Percentiles rank a stretch among this genome's conserved stretches.
Conservation (phyloP, 1,140 invertebrate species). For the Octopus bimaculoides region DNA sequence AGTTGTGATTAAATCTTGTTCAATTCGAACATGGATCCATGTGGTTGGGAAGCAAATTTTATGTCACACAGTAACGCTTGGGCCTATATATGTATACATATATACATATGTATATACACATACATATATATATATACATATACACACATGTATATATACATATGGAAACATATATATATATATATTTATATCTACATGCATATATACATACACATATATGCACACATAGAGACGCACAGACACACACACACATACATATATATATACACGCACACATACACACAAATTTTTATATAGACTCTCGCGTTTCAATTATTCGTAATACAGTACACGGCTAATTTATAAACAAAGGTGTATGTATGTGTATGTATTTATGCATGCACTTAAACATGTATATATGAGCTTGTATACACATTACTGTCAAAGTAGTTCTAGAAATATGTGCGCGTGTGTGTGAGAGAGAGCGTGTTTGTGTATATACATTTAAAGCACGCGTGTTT, state of each 20-base stretch:
- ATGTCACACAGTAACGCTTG: too few species aligned
- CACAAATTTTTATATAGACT: not conserved
- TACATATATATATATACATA: not conserved
- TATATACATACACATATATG: not conserved
- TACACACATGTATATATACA: not conserved
- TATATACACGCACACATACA: not conserved
- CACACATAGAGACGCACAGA: not conserved
- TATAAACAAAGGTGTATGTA: not conserved
- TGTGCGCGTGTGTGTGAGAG: too few species aligned
- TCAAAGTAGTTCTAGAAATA: too few species aligned
- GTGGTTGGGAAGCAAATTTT: too few species aligned
- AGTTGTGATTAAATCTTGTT: too few species aligned
- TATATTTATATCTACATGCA: not conserved
- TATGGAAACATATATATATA: not conserved
- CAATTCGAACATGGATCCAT: too few species aligned
- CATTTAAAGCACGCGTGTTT: too few species aligned
- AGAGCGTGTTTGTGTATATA: too few species aligned
- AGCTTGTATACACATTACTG: not conserved
- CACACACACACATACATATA: not conserved
- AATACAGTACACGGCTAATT: too few species aligned
- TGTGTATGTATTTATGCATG: not conserved
- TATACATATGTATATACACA: not conserved
- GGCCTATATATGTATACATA: not conserved
- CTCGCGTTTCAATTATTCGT: not conserved
- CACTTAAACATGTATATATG: not conserved